These are phyloP conservation scores for Serrognathus titanus DNA, from an alignment of 2,888 invertebrate genomes.

Conservation along the genomic window DNA sequence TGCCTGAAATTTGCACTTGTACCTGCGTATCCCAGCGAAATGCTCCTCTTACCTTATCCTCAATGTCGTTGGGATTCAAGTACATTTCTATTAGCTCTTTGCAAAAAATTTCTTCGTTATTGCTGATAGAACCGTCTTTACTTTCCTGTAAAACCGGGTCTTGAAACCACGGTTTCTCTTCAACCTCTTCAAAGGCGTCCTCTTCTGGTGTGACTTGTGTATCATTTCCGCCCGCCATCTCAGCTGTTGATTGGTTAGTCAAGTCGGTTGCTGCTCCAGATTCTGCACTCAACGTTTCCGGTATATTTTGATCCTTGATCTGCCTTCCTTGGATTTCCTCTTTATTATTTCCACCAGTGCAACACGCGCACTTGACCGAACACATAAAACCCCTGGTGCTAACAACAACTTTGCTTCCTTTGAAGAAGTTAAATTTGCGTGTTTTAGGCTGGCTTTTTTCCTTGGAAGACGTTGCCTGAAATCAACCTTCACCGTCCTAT, in stretches of 20 bases:
- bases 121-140: slow-evolving; percentile 61
- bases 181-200: neutral
- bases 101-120: slow-evolving; percentile 74
- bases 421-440: too few relatives aligned
- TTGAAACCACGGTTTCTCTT: slow-evolving; percentile 60
- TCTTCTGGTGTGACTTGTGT: slow-evolving; percentile 55
- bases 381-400: slow-evolving; percentile 51
- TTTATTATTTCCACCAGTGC: slow-evolving; percentile 35
- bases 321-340: slow-evolving; percentile 23
- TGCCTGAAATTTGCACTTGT: slow-evolving; percentile 30
- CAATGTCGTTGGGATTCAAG: slow-evolving; percentile 67
- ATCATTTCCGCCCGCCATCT: slow-evolving; percentile 32
- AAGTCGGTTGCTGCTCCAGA: too few relatives aligned
- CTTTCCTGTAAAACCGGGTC: slow-evolving; percentile 64
- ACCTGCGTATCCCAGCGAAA: too few relatives aligned
- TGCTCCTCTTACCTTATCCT: slow-evolving; percentile 52
- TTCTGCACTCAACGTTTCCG: slow-evolving; percentile 4
- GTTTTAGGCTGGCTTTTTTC: slow-evolving; percentile 3
- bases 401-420: slow-evolving; percentile 36
- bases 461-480: neutral
- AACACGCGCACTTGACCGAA: slow-evolving; percentile 56
- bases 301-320: slow-evolving; percentile 27
- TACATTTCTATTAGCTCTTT: slow-evolving; percentile 70
- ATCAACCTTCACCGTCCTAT: neutral
- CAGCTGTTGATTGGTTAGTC: neutral